Evolutionary conservation across 2,113 vertebrate genomes (phyloP).

Genomic region (Anhinga rufa): DNA sequence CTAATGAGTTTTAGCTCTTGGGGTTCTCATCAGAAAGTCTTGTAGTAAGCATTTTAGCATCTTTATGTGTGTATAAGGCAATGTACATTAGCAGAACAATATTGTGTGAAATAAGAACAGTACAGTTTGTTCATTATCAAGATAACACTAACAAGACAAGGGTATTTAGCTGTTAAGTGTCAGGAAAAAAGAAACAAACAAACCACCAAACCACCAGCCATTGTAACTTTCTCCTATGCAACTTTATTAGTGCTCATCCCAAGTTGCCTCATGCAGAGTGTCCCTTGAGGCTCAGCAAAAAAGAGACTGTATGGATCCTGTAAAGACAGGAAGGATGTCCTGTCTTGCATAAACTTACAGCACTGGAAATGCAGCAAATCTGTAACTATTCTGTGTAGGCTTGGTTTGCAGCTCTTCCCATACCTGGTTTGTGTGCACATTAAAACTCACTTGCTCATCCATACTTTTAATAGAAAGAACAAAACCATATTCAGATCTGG

Average conservation of each 20-base stretch:
- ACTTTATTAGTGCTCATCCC: neutral
- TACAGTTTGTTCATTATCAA: neutral
- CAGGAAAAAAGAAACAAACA: neutral
- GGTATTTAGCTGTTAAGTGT: neutral
- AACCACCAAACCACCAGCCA: neutral
- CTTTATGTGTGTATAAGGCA: neutral
- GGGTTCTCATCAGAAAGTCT: neutral
- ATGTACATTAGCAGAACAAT: neutral
- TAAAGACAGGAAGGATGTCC: neutral
- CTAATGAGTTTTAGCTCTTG: neutral
- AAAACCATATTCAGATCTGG: neutral
- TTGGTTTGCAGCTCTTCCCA: neutral
- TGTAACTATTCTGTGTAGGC: neutral
- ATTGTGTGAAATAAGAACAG: neutral
- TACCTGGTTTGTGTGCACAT: neutral
- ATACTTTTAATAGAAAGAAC: neutral
- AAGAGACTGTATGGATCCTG: neutral
- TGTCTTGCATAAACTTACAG: neutral
- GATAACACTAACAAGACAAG: neutral
- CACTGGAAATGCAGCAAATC: neutral
- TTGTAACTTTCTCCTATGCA: neutral
- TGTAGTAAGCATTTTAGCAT: neutral
- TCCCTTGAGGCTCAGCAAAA: neutral
- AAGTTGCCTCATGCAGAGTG: neutral
- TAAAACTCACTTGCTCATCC: neutral